These are phyloP conservation scores for Diarsia dahlii DNA, from an alignment of 2,888 invertebrate species.

Conservation along the genomic window DNA sequence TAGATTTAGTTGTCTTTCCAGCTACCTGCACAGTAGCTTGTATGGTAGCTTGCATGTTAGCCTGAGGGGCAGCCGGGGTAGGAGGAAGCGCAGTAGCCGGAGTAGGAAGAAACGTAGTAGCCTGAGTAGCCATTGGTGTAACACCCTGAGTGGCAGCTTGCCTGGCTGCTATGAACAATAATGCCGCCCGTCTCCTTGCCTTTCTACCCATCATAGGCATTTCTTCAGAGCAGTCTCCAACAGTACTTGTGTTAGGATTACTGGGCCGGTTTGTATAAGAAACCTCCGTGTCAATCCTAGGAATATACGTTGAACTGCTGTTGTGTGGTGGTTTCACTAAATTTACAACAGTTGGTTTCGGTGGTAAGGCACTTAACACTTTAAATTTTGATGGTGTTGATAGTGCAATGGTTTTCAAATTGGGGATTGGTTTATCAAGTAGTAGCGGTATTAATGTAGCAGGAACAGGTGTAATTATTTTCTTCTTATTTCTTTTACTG, in stretches of 20 bases:
- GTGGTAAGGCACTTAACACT: not conserved
- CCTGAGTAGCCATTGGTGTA: not conserved
- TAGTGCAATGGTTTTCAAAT: slow-evolving; percentile 19
- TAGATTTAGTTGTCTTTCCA: not conserved
- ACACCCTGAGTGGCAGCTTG: not conserved
- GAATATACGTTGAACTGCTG: slow-evolving; percentile 1
- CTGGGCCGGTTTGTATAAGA: too few species aligned
- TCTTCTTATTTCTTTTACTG: not conserved
- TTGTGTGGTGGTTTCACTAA: not conserved
- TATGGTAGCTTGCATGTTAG: not conserved
- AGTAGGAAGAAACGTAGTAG: not conserved
- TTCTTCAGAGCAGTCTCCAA: not conserved
- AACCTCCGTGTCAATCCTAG: not conserved
- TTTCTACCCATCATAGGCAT: slow-evolving; percentile 1
- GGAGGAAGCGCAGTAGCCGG: not conserved
- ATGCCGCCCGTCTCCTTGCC: not conserved
- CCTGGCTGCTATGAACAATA: too few species aligned
- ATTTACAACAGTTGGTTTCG: not conserved
- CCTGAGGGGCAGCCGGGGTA: not conserved
- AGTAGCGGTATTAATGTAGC: not conserved
- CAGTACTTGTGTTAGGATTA: too few species aligned
- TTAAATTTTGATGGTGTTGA: not conserved
- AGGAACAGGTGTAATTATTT: not conserved
- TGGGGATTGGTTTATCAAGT: slow-evolving; percentile 20
- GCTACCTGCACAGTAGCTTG: not conserved